Evolutionary conservation across 2,113 vertebrate genomes (phyloP), one percentile per base, ranked within the genome.

Genomic region (Sitta europaea): DNA sequence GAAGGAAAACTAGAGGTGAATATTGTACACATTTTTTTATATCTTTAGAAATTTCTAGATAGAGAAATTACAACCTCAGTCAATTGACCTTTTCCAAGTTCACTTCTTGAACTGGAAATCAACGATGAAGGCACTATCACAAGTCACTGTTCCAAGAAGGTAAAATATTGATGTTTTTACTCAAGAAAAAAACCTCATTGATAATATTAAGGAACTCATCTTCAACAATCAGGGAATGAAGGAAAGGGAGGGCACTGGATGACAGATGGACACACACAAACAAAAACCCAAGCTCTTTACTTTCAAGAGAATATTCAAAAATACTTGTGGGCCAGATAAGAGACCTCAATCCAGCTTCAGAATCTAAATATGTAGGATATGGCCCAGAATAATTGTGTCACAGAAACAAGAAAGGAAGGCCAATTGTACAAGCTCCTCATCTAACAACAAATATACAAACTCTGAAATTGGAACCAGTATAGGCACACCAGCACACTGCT

Each of bases 91-190:
- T 66, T 74, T 74, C 85, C 47, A 57, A 86, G 58, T 45, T 94
- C 58, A 65, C 50, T 92, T 87, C 62, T 83, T 36, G 47, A 84
- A 68, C 15, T 72, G 36, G 55, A 88, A 92, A 94, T 45, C 48
- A 63, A 13, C 2, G 5, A 72, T 22, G 42, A 88, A 93, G 58
- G 21, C 66, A 92, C 16, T 33, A 33, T 18, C 35, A 86, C 40
- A 86, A 67, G 38, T 29, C 93, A 75, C 21, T 75, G 38, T 20
- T 83, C 33, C 77, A 42, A 66, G 35, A 67, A 63, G n/a, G 42
- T 47, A 59, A 88, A 94, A 95, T 28, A 67, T 7, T 10, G 7
- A 87, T 35, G 28, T 43, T 23, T 42, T 70, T 48, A 81, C 9
- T 87, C 18, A 36, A 23, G 27, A 36, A 92, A 83, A 53, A 47